A percentile compares a stretch with the other conserved stretches of the same genome.
Evolutionary conservation across 2,888 invertebrate species (phyloP).

Genomic region (Protula sp.): DNA sequence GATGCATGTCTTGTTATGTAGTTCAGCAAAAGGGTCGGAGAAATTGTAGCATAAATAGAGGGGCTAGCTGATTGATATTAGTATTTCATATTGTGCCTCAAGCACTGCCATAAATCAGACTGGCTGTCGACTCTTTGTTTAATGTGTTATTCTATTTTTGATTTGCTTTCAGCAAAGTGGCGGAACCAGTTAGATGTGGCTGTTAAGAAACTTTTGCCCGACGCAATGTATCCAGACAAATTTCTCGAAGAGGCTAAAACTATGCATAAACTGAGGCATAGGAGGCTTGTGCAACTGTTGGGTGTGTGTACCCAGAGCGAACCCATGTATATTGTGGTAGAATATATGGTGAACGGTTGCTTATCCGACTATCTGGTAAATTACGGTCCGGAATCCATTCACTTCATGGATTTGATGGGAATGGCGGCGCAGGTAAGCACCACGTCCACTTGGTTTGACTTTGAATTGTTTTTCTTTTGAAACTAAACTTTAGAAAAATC

Average conservation of each 20-base stretch:
- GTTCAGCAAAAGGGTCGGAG: too few species aligned
- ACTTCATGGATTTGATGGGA: slow-evolving; percentile 74
- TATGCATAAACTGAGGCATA: slow-evolving; percentile 47
- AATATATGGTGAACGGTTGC: slow-evolving; percentile 94
- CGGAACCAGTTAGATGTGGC: slow-evolving; percentile 92
- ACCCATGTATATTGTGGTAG: slow-evolving; percentile 84
- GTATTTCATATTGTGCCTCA: too few species aligned
- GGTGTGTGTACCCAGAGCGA: slow-evolving; percentile 82
- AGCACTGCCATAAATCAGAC: too few species aligned
- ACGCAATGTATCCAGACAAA: slow-evolving; percentile 89
- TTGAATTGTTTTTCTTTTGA: too few species aligned
- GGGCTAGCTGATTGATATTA: too few species aligned
- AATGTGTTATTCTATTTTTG: too few species aligned
- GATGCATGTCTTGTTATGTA: too few species aligned
- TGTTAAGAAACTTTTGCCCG: slow-evolving; percentile 89
- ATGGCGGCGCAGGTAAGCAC: slow-evolving; percentile 93
- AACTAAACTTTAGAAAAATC: too few species aligned
- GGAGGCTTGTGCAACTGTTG: slow-evolving; percentile 78
- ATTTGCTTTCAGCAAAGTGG: too few species aligned
- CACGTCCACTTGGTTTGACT: too few species aligned
- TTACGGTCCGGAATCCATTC: slow-evolving; percentile 67
- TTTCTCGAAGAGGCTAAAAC: slow-evolving; percentile 75
- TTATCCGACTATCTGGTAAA: slow-evolving; percentile 85
- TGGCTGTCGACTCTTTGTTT: too few species aligned
- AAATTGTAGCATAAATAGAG: too few species aligned